Evolutionary conservation across 2,113 vertebrate genomes (phyloP).

Genomic region (Megatriorchis doriae): DNA sequence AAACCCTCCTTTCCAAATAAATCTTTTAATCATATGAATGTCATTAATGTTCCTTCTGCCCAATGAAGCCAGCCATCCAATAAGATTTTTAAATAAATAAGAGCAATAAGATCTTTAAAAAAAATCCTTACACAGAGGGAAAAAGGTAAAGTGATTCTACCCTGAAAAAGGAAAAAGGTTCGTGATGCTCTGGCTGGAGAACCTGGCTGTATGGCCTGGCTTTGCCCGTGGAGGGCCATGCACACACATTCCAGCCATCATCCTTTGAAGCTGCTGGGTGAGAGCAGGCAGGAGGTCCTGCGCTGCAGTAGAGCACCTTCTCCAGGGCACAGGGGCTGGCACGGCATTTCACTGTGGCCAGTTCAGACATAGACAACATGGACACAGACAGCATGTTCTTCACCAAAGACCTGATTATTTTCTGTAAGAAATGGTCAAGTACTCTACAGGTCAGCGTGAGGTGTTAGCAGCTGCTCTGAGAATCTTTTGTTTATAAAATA

Average conservation of each 20-base stretch:
- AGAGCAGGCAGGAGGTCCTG: background rate
- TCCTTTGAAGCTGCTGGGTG: fast-evolving
- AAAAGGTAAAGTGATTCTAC: background rate
- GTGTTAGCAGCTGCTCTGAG: background rate
- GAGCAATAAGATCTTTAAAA: background rate
- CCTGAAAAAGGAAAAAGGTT: background rate
- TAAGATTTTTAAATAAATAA: background rate
- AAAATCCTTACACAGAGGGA: background rate
- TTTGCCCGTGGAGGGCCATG: background rate
- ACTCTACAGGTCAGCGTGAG: background rate
- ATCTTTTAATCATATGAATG: background rate
- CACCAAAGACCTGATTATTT: background rate
- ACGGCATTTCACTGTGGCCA: background rate
- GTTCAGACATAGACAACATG: background rate
- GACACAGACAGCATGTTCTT: background rate
- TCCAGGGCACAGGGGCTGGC: background rate
- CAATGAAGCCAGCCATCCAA: background rate
- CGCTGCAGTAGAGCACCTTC: background rate
- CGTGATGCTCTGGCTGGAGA: background rate
- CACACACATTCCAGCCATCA: background rate
- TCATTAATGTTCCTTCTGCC: background rate
- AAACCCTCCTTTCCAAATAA: background rate
- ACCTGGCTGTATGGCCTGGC: fast-evolving
- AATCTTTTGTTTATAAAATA: background rate
- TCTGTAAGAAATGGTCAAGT: background rate